phyloP scores from a whole-genome alignment of 2,113 vertebrate species.

The Equus quagga region DNA sequence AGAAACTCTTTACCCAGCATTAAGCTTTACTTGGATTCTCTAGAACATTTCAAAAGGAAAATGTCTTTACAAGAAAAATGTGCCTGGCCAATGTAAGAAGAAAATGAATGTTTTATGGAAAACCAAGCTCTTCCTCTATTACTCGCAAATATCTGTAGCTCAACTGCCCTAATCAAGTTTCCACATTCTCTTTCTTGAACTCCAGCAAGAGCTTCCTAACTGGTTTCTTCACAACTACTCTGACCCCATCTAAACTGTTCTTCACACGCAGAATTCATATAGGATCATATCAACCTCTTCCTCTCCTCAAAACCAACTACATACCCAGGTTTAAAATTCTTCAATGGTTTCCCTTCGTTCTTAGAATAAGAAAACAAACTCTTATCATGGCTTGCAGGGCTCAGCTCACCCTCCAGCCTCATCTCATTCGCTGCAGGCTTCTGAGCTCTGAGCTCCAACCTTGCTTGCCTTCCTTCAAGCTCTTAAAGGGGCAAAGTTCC shows the following conservation, averaged over 20 bases:
- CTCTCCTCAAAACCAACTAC: background rate
- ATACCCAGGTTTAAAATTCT: background rate
- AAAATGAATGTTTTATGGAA: background rate
- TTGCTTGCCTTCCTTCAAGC: background rate
- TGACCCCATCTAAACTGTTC: background rate
- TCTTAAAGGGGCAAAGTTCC: background rate
- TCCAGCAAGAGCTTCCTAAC: background rate
- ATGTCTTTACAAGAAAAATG: background rate
- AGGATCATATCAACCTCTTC: background rate
- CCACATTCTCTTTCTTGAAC: background rate
- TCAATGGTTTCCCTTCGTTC: background rate
- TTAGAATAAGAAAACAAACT: background rate
- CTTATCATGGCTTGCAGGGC: background rate
- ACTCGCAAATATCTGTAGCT: background rate
- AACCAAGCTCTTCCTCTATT: background rate
- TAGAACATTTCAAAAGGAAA: conserved; percentile 45
- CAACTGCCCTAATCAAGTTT: background rate
- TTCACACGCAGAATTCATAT: background rate
- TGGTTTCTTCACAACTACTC: background rate
- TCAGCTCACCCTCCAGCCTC: background rate
- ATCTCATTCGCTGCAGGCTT: rapidly evolving
- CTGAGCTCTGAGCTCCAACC: background rate
- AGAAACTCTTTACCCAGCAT: background rate
- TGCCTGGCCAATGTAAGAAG: background rate
- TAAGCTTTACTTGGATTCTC: conserved; percentile 44